phyloP scores from a whole-genome alignment of 2,113 vertebrate species.

The Dinomys branickii region DNA sequence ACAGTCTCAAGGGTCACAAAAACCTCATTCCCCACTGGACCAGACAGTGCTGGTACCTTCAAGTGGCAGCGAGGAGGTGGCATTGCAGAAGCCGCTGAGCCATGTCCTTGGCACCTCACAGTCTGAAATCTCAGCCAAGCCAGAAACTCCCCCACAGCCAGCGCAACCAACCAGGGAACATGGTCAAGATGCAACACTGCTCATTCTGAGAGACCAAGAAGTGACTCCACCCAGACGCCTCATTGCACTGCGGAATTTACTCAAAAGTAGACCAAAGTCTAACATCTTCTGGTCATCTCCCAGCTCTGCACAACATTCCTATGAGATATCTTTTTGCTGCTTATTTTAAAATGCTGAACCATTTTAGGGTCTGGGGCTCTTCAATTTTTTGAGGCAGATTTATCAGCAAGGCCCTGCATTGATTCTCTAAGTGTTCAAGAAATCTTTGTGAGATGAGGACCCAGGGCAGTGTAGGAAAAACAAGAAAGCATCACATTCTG shows the following conservation, averaged over 20 bases:
- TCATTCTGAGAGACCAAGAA: slow-evolving; percentile 8
- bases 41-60: neutral
- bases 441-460: neutral
- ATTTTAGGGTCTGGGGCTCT: neutral
- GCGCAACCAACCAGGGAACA: neutral
- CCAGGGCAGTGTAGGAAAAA: neutral
- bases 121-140: neutral
- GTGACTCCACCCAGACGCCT: neutral
- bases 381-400: neutral
- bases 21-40: neutral
- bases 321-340: neutral
- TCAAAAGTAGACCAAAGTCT: neutral
- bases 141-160: neutral
- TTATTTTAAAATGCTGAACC: neutral
- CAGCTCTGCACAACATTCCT: neutral
- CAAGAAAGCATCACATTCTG: neutral
- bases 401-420: neutral
- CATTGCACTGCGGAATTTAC: neutral
- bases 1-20: neutral
- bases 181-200: neutral
- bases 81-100: neutral
- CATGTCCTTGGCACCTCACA: neutral
- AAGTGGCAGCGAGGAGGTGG: neutral
- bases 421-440: neutral
- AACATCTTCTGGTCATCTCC: neutral